Percentiles rank a stretch among this genome's conserved stretches.
Evolutionary conservation across 2,113 vertebrate species (phyloP).

Genomic region (Plecturocebus donacophilus): DNA sequence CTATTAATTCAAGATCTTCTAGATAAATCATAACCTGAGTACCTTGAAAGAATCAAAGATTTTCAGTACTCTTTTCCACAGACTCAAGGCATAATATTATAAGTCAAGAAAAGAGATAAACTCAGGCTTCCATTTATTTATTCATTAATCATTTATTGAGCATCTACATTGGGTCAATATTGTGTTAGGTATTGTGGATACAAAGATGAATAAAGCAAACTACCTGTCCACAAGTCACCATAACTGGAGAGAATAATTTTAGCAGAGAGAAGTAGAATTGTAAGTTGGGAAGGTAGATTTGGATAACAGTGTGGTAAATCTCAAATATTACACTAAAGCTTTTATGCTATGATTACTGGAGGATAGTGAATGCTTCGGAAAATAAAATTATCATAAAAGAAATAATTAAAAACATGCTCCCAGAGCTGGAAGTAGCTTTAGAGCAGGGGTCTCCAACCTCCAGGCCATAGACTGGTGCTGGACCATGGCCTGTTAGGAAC

Average conservation of each 20-base stretch:
- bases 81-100: neutral
- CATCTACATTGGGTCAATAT: neutral
- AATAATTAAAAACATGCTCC: neutral
- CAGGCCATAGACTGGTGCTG: accelerated
- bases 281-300: neutral
- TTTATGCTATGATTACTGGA: neutral
- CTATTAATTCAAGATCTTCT: neutral
- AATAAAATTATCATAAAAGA: neutral
- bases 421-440: neutral
- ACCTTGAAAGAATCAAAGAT: neutral
- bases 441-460: neutral
- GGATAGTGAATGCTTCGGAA: neutral
- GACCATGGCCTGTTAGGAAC: no score
- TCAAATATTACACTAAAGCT: neutral
- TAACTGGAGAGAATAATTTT: neutral
- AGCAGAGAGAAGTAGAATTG: neutral
- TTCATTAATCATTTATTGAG: neutral
- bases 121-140: neutral
- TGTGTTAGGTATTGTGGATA: neutral
- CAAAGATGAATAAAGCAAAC: neutral
- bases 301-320: neutral
- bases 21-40: neutral
- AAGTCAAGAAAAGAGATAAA: neutral
- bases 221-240: neutral
- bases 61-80: no score